Evolutionary conservation across 2,113 vertebrate genomes (phyloP), one percentile per base, ranked within the genome.

Genomic region (Crotalus tigris): DNA sequence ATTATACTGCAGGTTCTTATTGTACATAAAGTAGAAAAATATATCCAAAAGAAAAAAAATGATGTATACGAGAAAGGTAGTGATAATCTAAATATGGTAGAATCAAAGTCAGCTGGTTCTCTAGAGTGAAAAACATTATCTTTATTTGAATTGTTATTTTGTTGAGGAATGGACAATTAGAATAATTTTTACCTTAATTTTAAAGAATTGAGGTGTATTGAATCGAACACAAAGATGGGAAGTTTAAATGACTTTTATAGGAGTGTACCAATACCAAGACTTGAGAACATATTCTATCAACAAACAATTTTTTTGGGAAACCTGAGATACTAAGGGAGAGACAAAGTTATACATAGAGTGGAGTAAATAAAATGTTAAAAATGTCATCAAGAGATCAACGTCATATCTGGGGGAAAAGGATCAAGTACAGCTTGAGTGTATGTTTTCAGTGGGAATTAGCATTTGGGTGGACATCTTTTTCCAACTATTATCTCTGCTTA

Each of bases 1-100:
- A 92, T 95, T 97, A 92, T 91, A 90, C 85, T 75, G 64, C 5
- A 75, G 7, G 7, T 21, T 39, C 17, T 19, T 81, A 9, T 85
- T 94, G 94, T 64, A 95, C 95, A 92, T 91, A 23, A 21, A 91
- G 93, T 95, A 26, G 88, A 24, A 94, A 93, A 93, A n/a, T 94
- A 44, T 86, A 21, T 69, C 3, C 92, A 93, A 94, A 95, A 86
- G 53, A 26, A 23, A 59, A 81, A 26, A 85, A 90, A 89, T 58
- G 54, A 90, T 21, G 3, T 0, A 0, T 23, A 61, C 81, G 75
- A 64, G 44, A 24, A 23, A 5, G 0, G 0, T 44, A 26, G 21
- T 15, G 55, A 87, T n/a, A 5, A 88, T 92, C 92, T 44, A 91
- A 69, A 92, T 87, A 85, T 0, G 12, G 29, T 53, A 75, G 55